Evolutionary conservation across 1,140 invertebrate genomes (phyloP).

Genomic region (Anagrus nilaparvatae): DNA sequence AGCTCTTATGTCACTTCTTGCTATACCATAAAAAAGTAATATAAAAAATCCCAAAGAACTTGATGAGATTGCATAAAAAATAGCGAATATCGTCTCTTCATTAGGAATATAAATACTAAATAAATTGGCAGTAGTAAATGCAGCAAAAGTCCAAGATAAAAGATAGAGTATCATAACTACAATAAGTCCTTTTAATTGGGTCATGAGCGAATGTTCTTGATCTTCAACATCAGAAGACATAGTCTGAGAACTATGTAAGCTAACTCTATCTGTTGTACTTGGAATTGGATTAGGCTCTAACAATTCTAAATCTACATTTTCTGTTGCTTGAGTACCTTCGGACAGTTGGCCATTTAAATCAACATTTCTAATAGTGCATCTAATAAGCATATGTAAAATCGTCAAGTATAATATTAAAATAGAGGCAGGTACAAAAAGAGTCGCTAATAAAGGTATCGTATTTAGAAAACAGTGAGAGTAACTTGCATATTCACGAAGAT

Average conservation of each 20-base stretch:
- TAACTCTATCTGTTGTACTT: constrained; percentile 38
- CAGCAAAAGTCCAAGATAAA: constrained; percentile 62
- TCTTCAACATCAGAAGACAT: constrained; percentile 69
- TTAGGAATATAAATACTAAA: constrained; percentile 52
- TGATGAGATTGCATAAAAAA: constrained; percentile 61
- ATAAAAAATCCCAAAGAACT: constrained; percentile 71
- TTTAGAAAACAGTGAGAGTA: constrained; percentile 77
- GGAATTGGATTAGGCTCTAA: constrained; percentile 52
- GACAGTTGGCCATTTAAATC: constrained; percentile 60
- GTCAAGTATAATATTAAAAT: constrained; percentile 63
- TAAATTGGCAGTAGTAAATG: constrained; percentile 56
- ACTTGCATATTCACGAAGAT: constrained; percentile 72
- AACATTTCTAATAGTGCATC: constrained; percentile 59
- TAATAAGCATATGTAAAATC: constrained; percentile 65
- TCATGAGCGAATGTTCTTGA: constrained; percentile 66
- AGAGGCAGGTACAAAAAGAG: constrained; percentile 66
- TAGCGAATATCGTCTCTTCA: constrained; percentile 68
- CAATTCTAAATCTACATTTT: constrained; percentile 70
- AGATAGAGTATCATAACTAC: constrained; percentile 68
- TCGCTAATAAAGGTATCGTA: constrained; percentile 66
- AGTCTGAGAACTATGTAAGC: constrained; percentile 52
- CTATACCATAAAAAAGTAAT: constrained; percentile 75
- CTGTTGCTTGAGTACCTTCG: constrained; percentile 70
- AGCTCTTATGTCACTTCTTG: constrained; percentile 67
- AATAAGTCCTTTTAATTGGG: constrained; percentile 70